phyloP scores from a whole-genome alignment of 2,113 vertebrate species.

The Puma concolor region DNA sequence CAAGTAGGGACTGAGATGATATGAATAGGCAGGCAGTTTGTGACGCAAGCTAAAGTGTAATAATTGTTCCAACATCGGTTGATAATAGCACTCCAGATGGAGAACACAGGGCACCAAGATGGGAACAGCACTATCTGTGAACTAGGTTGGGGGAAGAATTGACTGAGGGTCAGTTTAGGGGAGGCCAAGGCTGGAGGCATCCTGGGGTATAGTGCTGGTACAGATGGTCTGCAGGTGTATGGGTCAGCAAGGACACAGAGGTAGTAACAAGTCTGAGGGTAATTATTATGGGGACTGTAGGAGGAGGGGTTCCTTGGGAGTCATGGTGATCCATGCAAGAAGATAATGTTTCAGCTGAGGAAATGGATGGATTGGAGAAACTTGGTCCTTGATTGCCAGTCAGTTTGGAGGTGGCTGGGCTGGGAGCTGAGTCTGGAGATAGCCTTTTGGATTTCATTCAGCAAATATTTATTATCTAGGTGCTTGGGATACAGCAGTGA shows the following conservation, averaged over 20 bases:
- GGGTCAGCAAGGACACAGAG: background rate
- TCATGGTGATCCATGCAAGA: background rate
- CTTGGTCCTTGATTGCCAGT: background rate
- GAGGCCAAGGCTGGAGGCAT: background rate
- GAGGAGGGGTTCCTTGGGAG: background rate
- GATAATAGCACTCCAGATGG: background rate
- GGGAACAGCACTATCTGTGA: background rate
- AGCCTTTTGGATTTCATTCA: conserved; percentile 4
- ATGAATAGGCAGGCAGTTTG: background rate
- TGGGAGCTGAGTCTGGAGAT: background rate
- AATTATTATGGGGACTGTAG: background rate
- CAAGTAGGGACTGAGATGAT: background rate
- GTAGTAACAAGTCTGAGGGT: background rate
- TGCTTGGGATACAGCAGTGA: conserved; percentile 35
- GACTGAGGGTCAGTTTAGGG: background rate
- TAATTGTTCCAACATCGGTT: background rate
- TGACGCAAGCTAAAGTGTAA: conserved; percentile 34
- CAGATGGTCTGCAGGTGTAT: background rate
- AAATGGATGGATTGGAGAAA: background rate
- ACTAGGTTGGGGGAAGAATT: background rate
- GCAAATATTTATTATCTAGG: conserved; percentile 17
- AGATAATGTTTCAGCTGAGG: background rate
- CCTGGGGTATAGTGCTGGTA: background rate
- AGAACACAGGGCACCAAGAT: background rate
- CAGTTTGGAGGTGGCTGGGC: background rate